Base-by-base conservation (phyloP, 2,113 vertebrate species). In the Antechinus stuartii region DNA sequence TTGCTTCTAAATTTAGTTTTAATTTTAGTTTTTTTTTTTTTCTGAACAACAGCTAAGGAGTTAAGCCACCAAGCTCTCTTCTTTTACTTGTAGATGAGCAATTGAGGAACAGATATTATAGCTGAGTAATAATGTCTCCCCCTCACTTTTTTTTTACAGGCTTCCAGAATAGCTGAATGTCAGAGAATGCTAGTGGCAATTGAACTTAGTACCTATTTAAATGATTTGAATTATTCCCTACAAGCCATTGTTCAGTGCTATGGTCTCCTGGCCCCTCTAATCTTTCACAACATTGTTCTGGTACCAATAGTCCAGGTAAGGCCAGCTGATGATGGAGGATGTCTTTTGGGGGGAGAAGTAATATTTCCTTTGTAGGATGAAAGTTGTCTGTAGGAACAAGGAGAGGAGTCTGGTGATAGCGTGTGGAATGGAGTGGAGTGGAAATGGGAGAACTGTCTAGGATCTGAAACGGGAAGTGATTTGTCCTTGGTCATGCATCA, bases 181-280 rank as follows among this genome's bases (percentile, higher is more conserved):
- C 99, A 99, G 96, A 98, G 98, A 89, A 98, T 99, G 98, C 95
- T 99, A 95, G 98, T 99, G 92, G 99, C 99, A 22, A 95, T 99
- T 97, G 99, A 99, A 94, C 97, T 99, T 92, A 99, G 99, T 84
- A 98, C 97, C 97, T 99, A 98, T 98, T 97, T 99, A 91, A 99
- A 99, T 90, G 98, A 99, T 94, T 95, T 97, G n/a, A 98, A 93
- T 93, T 98, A 98, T 30, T 96, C 98, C 30, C 97, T 99, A 95
- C 99, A 99, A 97, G 98, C 99, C 96, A 99, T 99, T 96, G 99
- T 99, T 90, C 98, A 98, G 42, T 99, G 99, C 97, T 99, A 99
- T 0, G 98, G 99, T 42, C 99, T 99, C 89, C 98, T 99, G 42
- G 98, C 98, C 90, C 99, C 99, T 27, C 95, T 99, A 90, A 99